Evolutionary conservation across 2,888 invertebrate species (phyloP).

Genomic region (Mystacides longicornis): DNA sequence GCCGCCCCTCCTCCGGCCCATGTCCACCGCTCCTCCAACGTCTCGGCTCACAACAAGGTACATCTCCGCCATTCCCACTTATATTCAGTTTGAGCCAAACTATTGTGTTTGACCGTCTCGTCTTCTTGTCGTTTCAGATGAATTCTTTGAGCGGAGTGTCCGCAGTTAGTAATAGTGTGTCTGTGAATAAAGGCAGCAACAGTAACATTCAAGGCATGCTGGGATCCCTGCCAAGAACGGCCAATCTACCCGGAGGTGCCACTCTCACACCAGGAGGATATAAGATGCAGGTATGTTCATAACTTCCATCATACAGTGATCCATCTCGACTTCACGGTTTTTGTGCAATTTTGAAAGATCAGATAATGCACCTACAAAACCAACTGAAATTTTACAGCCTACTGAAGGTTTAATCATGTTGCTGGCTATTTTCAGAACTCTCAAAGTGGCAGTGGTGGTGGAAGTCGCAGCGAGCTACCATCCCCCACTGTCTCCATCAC

Average conservation of each 20-base stretch:
- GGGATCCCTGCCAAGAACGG: constrained; percentile 33
- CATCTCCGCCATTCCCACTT: not conserved
- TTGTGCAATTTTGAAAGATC: too few relatives aligned
- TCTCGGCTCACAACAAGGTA: constrained; percentile 18
- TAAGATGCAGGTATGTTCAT: constrained; percentile 21
- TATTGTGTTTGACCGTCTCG: not conserved
- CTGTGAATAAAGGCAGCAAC: not conserved
- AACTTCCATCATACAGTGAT: too few relatives aligned
- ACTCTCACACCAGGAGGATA: constrained; percentile 51
- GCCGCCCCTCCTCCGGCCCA: constrained; percentile 39
- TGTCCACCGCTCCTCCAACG: constrained; percentile 36
- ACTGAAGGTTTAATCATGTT: too few relatives aligned
- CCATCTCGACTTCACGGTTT: too few relatives aligned
- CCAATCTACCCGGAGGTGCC: constrained; percentile 54
- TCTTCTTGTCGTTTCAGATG: not conserved
- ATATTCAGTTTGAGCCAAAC: too few relatives aligned
- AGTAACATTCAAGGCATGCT: constrained; percentile 22
- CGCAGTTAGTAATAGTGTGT: not conserved
- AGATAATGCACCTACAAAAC: too few relatives aligned
- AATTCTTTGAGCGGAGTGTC: not conserved
- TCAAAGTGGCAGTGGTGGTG: constrained; percentile 30
- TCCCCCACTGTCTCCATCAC: constrained; percentile 50
- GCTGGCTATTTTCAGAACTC: constrained; percentile 16
- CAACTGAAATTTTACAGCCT: too few relatives aligned
- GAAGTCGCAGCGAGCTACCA: constrained; percentile 34